phyloP scores from a whole-genome alignment of 2,888 invertebrate genomes.

The Unio pictorum region DNA sequence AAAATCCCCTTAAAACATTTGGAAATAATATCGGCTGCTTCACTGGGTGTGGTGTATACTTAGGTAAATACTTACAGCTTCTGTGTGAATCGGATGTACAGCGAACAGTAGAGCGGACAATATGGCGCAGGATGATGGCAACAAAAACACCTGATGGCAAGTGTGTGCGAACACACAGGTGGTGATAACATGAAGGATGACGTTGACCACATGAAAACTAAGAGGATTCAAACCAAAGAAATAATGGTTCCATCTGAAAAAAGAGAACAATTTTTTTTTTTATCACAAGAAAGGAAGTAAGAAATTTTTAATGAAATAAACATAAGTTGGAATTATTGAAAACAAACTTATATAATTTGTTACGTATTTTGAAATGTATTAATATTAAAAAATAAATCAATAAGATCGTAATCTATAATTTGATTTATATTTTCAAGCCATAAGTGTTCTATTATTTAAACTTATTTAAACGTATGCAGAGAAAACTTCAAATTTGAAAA shows the following conservation, averaged over 20 bases:
- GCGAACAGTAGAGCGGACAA: constrained; percentile 59
- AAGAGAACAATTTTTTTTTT: neutral
- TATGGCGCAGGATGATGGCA: constrained; percentile 54
- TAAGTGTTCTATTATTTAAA: no score
- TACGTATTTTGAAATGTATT: no score
- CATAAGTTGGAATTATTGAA: no score
- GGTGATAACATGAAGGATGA: constrained; percentile 52
- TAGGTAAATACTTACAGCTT: constrained; percentile 75
- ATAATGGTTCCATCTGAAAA: constrained; percentile 56
- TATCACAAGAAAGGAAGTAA: no score
- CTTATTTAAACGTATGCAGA: no score
- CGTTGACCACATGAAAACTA: constrained; percentile 61
- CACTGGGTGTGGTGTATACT: neutral
- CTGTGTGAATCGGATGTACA: constrained; percentile 64
- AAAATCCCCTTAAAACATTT: neutral
- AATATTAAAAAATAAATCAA: no score
- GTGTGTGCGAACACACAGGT: constrained; percentile 51
- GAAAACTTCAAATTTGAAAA: no score
- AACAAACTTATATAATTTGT: no score
- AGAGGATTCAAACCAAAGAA: constrained; percentile 46
- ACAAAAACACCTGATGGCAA: constrained; percentile 40
- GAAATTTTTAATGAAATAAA: neutral
- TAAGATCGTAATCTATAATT: no score
- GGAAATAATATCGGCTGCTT: neutral
- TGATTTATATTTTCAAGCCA: no score